Conservation (phyloP, 2,797 vertebrate genomes). For the Enteromius mattozi region DNA sequence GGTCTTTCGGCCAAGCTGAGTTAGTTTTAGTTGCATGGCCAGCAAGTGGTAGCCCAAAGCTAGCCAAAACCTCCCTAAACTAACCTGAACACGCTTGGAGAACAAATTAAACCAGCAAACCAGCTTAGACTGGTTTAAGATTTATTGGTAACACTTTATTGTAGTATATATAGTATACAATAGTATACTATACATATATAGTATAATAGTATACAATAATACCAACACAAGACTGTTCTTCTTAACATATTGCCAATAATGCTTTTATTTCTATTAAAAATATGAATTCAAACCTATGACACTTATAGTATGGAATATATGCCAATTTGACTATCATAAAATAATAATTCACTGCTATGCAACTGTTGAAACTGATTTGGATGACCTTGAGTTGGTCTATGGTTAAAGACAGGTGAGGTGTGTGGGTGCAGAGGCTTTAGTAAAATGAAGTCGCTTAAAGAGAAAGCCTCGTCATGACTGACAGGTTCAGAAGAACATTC, state of each 20-base stretch:
- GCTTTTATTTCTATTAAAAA: background rate
- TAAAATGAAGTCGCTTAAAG: background rate
- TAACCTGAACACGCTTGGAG: background rate
- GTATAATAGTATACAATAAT: background rate
- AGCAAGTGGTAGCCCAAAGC: background rate
- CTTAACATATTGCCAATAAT: background rate
- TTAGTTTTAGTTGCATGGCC: background rate
- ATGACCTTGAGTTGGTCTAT: background rate
- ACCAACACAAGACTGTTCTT: background rate
- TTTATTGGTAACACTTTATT: no score
- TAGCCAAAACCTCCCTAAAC: background rate
- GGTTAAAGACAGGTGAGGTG: background rate
- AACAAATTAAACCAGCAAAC: background rate
- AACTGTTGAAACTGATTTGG: background rate
- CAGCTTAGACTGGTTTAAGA: background rate
- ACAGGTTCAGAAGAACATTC: constrained; percentile 26
- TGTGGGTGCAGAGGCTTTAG: background rate
- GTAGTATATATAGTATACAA: no score
- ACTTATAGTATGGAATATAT: background rate
- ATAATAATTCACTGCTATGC: background rate
- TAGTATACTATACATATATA: no score
- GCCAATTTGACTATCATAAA: background rate
- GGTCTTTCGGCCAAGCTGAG: background rate
- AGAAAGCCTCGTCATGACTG: background rate
- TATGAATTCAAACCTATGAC: background rate